These are phyloP conservation scores for Myiagra hebetior DNA, from an alignment of 2,113 vertebrate species.

Conservation along the genomic window DNA sequence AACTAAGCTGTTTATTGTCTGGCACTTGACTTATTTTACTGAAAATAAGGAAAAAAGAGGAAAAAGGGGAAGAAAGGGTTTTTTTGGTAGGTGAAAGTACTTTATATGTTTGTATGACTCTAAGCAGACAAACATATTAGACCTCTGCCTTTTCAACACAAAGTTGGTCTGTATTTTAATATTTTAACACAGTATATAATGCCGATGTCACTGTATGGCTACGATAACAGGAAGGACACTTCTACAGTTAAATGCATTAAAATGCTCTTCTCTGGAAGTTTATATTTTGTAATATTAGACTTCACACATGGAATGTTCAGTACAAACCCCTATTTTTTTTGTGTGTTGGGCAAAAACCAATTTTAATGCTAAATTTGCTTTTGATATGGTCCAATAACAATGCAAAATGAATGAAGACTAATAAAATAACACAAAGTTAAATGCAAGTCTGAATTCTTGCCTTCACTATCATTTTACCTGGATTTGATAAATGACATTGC, in stretches of 20 bases:
- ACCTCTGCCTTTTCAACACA: not conserved
- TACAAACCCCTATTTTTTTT: not conserved
- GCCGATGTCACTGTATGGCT: not conserved
- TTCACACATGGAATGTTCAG: not conserved
- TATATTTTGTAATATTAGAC: not conserved
- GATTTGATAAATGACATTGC: slow-evolving; percentile 23
- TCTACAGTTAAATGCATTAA: not conserved
- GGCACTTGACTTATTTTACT: not conserved
- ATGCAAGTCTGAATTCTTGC: not conserved
- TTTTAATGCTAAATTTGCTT: slow-evolving; percentile 34
- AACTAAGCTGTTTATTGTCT: slow-evolving; percentile 10
- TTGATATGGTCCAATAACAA: slow-evolving; percentile 17
- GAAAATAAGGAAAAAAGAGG: not conserved
- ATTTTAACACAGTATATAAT: not conserved
- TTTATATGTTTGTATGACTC: not conserved
- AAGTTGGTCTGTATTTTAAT: not conserved
- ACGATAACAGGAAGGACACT: not conserved
- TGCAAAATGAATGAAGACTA: not conserved
- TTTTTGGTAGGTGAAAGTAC: not conserved
- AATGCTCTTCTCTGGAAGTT: not conserved
- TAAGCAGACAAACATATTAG: not conserved
- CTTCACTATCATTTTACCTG: slow-evolving; percentile 35
- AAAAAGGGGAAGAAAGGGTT: not conserved
- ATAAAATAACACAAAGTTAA: slow-evolving; percentile 31
- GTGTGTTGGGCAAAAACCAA: not conserved